These are phyloP conservation scores for Gasterosteus aculeatus DNA, from an alignment of 2,113 vertebrate genomes.

Conservation along the genomic window DNA sequence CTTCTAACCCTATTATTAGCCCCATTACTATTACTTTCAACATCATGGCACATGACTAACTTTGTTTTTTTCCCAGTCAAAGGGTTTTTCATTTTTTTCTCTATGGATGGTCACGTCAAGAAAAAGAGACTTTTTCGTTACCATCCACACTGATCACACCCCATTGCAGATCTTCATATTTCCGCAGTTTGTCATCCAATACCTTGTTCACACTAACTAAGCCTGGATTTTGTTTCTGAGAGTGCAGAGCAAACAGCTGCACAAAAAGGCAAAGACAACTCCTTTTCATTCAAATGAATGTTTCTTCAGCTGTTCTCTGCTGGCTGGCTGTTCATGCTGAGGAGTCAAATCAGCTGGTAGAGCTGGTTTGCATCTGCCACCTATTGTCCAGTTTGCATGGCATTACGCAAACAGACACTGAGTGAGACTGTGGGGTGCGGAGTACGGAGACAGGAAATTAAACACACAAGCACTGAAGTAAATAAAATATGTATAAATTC, in stretches of 20 bases:
- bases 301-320: conserved; percentile 40
- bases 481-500: not conserved
- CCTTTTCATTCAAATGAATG: conserved; percentile 54
- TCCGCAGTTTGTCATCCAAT: conserved; percentile 16
- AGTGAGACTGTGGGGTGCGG: not conserved
- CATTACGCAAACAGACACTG: conserved; percentile 13
- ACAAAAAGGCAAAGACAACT: conserved; percentile 16
- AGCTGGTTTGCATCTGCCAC: conserved; percentile 48
- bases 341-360: conserved; percentile 56
- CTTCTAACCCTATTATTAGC: too few relatives aligned
- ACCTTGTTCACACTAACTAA: not conserved
- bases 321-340: conserved; percentile 20
- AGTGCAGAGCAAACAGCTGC: conserved; percentile 38
- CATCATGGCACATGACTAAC: too few relatives aligned
- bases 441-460: not conserved
- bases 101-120: not conserved
- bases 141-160: not conserved
- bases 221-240: not conserved
- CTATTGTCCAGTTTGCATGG: conserved; percentile 53
- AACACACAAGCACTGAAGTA: not conserved
- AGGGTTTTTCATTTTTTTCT: not conserved
- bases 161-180: not conserved
- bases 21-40: too few relatives aligned
- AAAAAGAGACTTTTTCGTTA: conserved; percentile 1
- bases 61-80: too few relatives aligned